phyloP scores from a whole-genome alignment of 2,797 vertebrate genomes.

The Cheirogaleus major region DNA sequence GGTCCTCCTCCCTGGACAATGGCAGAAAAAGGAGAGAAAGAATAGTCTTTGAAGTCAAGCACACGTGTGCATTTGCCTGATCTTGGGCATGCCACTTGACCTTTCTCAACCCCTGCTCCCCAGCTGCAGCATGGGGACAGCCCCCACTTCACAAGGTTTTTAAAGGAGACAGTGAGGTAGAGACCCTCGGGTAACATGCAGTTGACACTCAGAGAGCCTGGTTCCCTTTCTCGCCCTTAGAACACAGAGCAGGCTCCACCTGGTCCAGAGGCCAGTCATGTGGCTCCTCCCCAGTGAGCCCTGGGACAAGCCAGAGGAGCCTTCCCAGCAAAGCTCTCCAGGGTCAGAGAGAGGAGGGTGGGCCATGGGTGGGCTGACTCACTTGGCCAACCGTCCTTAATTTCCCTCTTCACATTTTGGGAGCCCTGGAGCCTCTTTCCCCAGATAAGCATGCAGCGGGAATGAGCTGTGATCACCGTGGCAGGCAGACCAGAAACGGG shows the following conservation, averaged over 20 bases:
- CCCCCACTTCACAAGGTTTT: not conserved
- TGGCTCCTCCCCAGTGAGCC: not conserved
- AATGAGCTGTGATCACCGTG: conserved; percentile 52
- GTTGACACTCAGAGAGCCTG: not conserved
- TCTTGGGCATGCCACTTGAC: not conserved
- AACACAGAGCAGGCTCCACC: not conserved
- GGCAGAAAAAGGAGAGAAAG: not conserved
- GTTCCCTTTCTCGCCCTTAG: not conserved
- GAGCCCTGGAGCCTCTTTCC: conserved; percentile 30
- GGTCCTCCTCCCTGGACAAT: not conserved
- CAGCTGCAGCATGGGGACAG: not conserved
- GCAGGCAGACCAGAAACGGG: not conserved
- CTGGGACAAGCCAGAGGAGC: not conserved
- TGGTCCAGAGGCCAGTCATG: not conserved
- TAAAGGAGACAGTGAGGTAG: not conserved
- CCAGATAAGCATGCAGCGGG: conserved; percentile 46
- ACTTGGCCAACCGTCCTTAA: not conserved
- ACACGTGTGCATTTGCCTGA: not conserved
- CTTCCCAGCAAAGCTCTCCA: not conserved
- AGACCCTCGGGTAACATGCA: fast-evolving
- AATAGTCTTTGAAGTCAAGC: not conserved
- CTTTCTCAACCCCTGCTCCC: not conserved
- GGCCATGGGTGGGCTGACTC: not conserved
- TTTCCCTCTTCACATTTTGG: not conserved
- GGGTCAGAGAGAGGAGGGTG: not conserved